Base-by-base conservation (phyloP, 2,113 vertebrate genomes). In the Bubo blakistoni region DNA sequence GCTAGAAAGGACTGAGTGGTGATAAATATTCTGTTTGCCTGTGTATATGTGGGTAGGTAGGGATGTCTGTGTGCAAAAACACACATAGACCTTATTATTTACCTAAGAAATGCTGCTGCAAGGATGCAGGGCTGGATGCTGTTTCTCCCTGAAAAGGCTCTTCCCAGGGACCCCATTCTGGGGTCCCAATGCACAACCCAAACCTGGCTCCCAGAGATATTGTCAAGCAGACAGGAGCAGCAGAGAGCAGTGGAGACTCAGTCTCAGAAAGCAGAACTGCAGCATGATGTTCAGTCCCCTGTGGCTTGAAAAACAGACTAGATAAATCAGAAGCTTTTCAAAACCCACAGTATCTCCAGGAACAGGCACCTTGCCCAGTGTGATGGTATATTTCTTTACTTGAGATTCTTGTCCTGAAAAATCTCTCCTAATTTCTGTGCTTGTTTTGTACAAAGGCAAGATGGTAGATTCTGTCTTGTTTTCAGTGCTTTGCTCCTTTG, bases 311-410 rank as follows among this genome's bases (percentile, higher is more conserved):
- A 72, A 96, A 52, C 49, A 92, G 61, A 65, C 22, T 22, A 47
- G 57, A 57, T 62, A 87, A 78, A 94, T 63, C 69, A 90, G 52
- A 62, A 94, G 61, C n/a, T 92, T 96, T 91, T 79, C 73, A 95
- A 95, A 90, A 92, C 18, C 44, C 55, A 84, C 63, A 84, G 29
- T 38, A 78, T 84, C 89, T 84, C 69, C 70, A 61, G 73, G 34
- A 96, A 69, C n/a, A 92, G 57, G 24, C 47, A 67, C n/a, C 52
- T 82, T 87, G 78, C 81, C 84, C 73, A 87, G 13, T 57, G 38
- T 57, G 42, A 89, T 55, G 71, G 65, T 61, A 47, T 82, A 71
- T 88, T 82, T 70, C 46, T 81, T 92, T 40, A 34, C 34, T 73
- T 71, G 30, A 89, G 61, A 65, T 79, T 71, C 73, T 63, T 87